Base-by-base conservation (phyloP, 2,888 invertebrate genomes). In the Gerris lacustris region DNA sequence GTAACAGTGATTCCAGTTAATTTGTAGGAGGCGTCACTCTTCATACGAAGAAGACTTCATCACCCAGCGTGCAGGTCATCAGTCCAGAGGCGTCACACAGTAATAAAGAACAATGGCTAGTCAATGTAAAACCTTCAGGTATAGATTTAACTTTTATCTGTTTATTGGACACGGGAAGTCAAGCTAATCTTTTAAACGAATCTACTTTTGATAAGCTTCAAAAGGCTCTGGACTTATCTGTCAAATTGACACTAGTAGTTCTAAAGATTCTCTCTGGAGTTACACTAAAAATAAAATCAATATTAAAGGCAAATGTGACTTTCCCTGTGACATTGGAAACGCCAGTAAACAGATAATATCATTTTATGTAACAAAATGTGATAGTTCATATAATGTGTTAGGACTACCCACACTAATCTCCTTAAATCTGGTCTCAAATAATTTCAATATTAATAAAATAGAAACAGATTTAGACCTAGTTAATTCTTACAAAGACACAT, bases 401-500 rank as follows among this genome's bases (percentile, higher is more conserved):
- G 47, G 47, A 7, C 11, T 47, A 47, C 6, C 6, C 6, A 47
- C 47, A 47, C 6, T 47, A 7, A 6, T 7, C 6, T 7, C 6
- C 6, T 47, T 47, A 47, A 11, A 11, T 47, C 11, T 47, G 47
- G 11, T 47, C 11, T 7, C 6, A 7, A 47, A 11, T 7, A 11
- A 7, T 47, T 47, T 6, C 11, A 47, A 47, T 11, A 6, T 47
- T 11, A 47, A 47, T 47, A n/a, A n/a, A n/a, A n/a, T n/a, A n/a
- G n/a, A n/a, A n/a, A n/a, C n/a, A n/a, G n/a, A n/a, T n/a, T n/a
- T n/a, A n/a, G 47, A 7, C 11, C 47, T 7, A 47, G 11, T 11
- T 47, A 11, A 6, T 47, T 6, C 6, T 6, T 47, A 47, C 47
- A 47, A 47, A 6, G 71, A 73, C 31, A 55, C 66, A 43, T 73